These are phyloP conservation scores for Panagrolaimus sp. DNA, from an alignment of 1,140 invertebrate genomes.

Conservation along the genomic window DNA sequence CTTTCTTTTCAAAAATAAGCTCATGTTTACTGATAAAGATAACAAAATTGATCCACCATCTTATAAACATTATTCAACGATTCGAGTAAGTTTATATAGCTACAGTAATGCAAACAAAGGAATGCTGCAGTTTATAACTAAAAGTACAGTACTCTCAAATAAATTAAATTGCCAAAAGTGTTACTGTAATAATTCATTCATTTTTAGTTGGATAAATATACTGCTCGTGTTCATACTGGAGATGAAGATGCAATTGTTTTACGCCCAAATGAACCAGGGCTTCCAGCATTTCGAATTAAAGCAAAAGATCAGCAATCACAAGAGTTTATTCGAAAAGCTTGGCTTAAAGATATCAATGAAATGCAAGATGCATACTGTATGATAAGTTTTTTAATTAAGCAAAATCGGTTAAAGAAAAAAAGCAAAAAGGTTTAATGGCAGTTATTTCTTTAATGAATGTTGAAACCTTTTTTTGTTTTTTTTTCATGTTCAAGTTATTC, in stretches of 20 bases:
- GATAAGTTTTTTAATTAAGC: too few relatives aligned
- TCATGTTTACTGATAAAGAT: slow-evolving; percentile 56
- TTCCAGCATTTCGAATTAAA: slow-evolving; percentile 53
- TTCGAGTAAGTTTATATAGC: slow-evolving; percentile 67
- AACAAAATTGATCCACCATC: slow-evolving; percentile 68
- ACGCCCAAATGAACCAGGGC: slow-evolving; percentile 48
- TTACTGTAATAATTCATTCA: not conserved
- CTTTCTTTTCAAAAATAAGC: slow-evolving; percentile 75
- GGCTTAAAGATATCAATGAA: slow-evolving; percentile 62
- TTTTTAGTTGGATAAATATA: slow-evolving; percentile 55
- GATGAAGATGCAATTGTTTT: slow-evolving; percentile 52
- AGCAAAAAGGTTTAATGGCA: too few relatives aligned
- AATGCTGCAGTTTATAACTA: too few relatives aligned
- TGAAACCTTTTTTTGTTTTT: too few relatives aligned
- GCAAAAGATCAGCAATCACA: slow-evolving; percentile 65
- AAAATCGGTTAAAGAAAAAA: too few relatives aligned
- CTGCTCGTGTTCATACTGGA: slow-evolving; percentile 35
- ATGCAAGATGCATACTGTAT: slow-evolving; percentile 49
- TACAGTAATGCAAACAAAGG: too few relatives aligned
- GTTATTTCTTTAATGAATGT: too few relatives aligned
- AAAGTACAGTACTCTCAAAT: too few relatives aligned
- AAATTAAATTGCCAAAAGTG: too few relatives aligned
- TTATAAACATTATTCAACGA: slow-evolving; percentile 80
- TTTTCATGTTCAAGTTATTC: too few relatives aligned
- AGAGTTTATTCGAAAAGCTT: slow-evolving; percentile 70